Base-by-base conservation (phyloP, 2,888 invertebrate species). In the Brachyptera risi region DNA sequence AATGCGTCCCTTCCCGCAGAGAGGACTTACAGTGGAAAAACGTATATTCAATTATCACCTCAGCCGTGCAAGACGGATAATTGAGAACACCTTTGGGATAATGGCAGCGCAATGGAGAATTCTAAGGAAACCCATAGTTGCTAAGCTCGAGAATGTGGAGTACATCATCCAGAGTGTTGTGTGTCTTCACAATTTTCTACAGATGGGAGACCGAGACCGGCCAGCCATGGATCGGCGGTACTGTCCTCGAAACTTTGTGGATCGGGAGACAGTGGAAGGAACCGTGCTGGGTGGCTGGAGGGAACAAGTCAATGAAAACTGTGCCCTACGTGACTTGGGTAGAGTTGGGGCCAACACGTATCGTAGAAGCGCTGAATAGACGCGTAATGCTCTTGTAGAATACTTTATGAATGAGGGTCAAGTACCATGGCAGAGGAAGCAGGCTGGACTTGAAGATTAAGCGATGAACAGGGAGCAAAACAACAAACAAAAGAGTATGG, bases 1-100 rank as follows among this genome's bases (percentile, higher is more conserved):
- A n/a, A 61, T 61, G 57, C 58, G 37, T 9, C 61, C 56, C n/a
- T 61, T 24, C 23, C 44, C 42, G n/a, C 58, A 44, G 21, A 56
- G 47, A 42, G 57, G 47, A 1, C 44, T 47, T 19, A 17, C 42
- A 23, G 17, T 27, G 35, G 44, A 37, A 5, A 60, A 59, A 56
- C 58, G 44, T 19, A 44, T 44, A 15, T 44, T 44, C 5, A 44
- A 17, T 13, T 44, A 44, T 13, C 44, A 21, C 11, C 21, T 44
- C 4, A 44, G 44, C 5, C 13, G 44, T 13, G 40, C 40, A 13
- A 13, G 40, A 9, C 13, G 40, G 13, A 3, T 40, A 40, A 40
- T 40, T 40, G 40, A 40, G 13, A 40, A 40, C 40, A 17, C 17
- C 17, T 40, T 40, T n/a, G 40, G 40, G 13, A 40, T 40, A 4